Evolutionary conservation across 1,140 invertebrate species (phyloP).

Genomic region (Papilio helenus): DNA sequence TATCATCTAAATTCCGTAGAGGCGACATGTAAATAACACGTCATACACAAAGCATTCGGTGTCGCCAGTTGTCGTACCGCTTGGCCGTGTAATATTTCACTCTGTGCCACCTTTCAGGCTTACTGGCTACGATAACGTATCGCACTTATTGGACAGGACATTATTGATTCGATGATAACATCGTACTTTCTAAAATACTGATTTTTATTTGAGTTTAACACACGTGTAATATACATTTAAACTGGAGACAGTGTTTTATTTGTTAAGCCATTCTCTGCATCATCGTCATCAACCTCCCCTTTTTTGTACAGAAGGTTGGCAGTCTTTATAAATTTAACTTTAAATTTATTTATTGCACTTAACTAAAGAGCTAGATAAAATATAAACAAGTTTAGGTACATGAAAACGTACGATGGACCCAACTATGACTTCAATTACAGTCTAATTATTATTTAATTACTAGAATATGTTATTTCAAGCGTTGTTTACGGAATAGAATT

Average conservation of each 20-base stretch:
- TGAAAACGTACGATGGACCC: no score
- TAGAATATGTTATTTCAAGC: neutral
- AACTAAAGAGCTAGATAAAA: no score
- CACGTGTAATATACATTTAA: slow-evolving; percentile 10
- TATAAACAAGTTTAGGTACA: no score
- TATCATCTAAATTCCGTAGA: slow-evolving; percentile 38
- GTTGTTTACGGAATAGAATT: neutral
- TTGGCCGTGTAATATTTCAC: slow-evolving; percentile 44
- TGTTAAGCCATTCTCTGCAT: neutral
- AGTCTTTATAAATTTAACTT: no score
- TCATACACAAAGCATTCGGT: slow-evolving; percentile 42
- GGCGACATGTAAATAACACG: slow-evolving; percentile 47
- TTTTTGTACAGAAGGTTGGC: neutral
- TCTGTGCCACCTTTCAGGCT: slow-evolving; percentile 52
- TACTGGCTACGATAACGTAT: slow-evolving; percentile 60
- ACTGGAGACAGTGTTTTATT: neutral
- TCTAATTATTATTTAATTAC: neutral
- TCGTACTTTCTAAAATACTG: slow-evolving; percentile 61
- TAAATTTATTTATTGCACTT: no score
- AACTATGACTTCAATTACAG: neutral
- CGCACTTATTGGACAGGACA: slow-evolving; percentile 63
- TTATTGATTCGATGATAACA: slow-evolving; percentile 75
- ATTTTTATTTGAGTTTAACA: slow-evolving; percentile 59
- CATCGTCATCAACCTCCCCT: no score
- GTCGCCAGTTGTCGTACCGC: slow-evolving; percentile 43